phyloP scores from a whole-genome alignment of 2,888 invertebrate species.

The Resseliella maxima region DNA sequence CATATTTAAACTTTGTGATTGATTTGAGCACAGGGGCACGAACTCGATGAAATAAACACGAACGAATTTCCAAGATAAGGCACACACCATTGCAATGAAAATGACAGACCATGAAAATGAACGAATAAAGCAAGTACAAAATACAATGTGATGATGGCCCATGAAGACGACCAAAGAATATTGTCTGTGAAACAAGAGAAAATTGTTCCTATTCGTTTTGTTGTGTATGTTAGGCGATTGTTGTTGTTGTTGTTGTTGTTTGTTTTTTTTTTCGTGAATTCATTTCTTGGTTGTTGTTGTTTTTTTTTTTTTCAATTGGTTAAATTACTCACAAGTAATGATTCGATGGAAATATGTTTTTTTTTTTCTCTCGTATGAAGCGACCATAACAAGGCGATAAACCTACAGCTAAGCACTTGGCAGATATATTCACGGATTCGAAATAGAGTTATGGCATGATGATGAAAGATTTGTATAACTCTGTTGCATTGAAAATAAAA shows the following conservation, averaged over 20 bases:
- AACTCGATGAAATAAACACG: conserved; percentile 3
- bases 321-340: conserved; percentile 31
- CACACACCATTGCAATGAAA: too few species aligned
- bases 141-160: background rate
- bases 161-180: conserved; percentile 21
- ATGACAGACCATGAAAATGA: background rate
- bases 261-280: background rate
- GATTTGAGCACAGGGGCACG: conserved; percentile 40
- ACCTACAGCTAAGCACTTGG: conserved; percentile 30
- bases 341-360: conserved; percentile 49
- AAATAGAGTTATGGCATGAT: conserved; percentile 39
- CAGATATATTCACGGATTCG: conserved; percentile 1
- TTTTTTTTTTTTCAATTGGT: conserved; percentile 39
- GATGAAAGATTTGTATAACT: conserved; percentile 30
- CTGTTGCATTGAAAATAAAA: background rate
- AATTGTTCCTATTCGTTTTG: background rate
- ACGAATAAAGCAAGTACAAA: background rate
- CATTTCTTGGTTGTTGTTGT: background rate
- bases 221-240: background rate
- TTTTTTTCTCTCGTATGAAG: background rate
- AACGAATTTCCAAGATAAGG: background rate
- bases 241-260: background rate
- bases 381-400: conserved; percentile 13
- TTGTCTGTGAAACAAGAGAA: conserved; percentile 35
- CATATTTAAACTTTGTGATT: conserved; percentile 44